Evolutionary conservation across 2,888 invertebrate species (phyloP), one percentile per base, ranked within the genome.

Genomic region (Drosophila longiperda): DNA sequence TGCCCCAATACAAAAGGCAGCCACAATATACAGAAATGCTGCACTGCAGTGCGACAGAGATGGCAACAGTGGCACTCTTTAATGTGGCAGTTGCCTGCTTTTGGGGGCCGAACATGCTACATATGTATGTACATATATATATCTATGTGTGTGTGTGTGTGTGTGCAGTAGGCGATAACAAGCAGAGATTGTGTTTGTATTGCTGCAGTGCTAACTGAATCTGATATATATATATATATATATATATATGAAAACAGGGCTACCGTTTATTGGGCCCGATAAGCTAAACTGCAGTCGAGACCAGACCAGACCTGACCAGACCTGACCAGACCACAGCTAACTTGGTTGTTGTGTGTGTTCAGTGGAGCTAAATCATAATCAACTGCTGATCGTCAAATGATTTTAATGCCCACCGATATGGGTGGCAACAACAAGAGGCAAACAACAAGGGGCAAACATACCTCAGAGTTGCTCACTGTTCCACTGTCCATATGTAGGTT

Each of bases 281-380:
- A 80, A 79, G 81, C 76, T 55, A 61, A 55, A 60, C 58, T 72
- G 59, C 65, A 59, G 54, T 55, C 20, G 32, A 4, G 20, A 4
- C 29, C 63, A 58, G 66, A 29, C 29, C 29, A 29, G 29, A 29
- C 29, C 26, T n/a, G n/a, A n/a, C n/a, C 2, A 26, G 23, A 23
- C 1, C 23, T 4, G 26, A 26, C 26, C 26, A 26, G 26, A 26
- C 54, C 3, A 54, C 12, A 54, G 23, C 36, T 54, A 65, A 55
- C 64, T 58, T 23, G 32, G 36, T 53, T 15, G 36, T 29, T 53
- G 36, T 12, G 38, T 54, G 36, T 12, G 38, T 36, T 67, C 55
- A 29, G 49, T 60, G 32, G 50, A 72, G 67, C 59, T 68, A 73
- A 80, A 70, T 69, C 78, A 77, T 80, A 78, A 80, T 81, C 82